phyloP scores from a whole-genome alignment of 1,140 invertebrate species.

The Harlomillsia oculata region DNA sequence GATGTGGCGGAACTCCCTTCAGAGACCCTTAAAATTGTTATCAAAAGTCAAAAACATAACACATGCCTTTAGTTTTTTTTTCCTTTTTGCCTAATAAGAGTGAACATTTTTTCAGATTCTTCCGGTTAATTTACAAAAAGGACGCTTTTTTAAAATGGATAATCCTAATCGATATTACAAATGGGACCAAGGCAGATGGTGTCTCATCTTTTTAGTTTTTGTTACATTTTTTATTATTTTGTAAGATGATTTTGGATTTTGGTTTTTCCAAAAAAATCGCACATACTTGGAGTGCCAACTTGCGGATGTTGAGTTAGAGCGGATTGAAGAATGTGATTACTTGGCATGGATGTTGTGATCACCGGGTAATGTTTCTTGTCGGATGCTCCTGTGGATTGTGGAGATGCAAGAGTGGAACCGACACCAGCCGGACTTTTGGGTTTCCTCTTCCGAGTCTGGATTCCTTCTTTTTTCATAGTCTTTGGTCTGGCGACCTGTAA shows the following conservation, averaged over 20 bases:
- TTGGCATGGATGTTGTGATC: background rate
- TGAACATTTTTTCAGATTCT: too few species aligned
- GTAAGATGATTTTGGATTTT: too few species aligned
- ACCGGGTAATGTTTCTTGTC: constrained; percentile 18
- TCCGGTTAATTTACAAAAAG: too few species aligned
- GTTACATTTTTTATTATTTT: too few species aligned
- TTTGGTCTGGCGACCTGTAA: constrained; percentile 56
- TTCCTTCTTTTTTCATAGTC: constrained; percentile 92
- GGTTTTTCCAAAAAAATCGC: too few species aligned
- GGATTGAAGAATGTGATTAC: constrained; percentile 16
- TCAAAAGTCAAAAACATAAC: background rate
- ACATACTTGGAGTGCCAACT: too few species aligned
- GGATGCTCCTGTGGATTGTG: background rate
- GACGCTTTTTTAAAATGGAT: too few species aligned
- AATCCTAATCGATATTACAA: too few species aligned
- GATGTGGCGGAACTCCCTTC: background rate
- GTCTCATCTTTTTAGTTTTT: too few species aligned
- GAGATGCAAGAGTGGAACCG: background rate
- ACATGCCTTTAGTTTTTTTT: background rate
- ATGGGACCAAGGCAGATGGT: too few species aligned
- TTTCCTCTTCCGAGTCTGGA: constrained; percentile 86
- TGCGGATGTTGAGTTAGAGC: constrained; percentile 17
- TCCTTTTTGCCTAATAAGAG: too few species aligned
- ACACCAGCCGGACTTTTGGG: constrained; percentile 48
- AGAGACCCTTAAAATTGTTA: background rate